Evolutionary conservation across 2,888 invertebrate genomes (phyloP), one percentile per base, ranked within the genome.

Genomic region (Endotricha flammealis): DNA sequence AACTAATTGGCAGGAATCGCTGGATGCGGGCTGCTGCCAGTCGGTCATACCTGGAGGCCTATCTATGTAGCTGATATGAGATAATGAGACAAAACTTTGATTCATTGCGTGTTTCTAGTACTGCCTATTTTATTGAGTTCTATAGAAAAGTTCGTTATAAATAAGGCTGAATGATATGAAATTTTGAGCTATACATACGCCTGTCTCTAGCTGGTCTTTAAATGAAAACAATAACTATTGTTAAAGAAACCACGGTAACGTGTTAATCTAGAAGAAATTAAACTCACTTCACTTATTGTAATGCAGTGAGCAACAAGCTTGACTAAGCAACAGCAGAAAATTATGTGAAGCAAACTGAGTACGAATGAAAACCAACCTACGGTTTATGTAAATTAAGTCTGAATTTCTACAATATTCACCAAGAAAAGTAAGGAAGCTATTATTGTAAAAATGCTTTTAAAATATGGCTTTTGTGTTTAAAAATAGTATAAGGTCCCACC

Each of bases 371-470:
- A 14, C 12, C 29, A 17, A 32, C 38, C 36, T 9, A 17, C 30
- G 23, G 8, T 1, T 20, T 23, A 28, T 20, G 16, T 8, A 8
- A 10, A 27, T 36, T 33, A 17, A 20, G 41, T 38, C 9, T 10
- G 32, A 30, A 37, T 28, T 39, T 12, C 12, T 32, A 32, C 17
- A 32, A 14, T 9, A 22, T 13, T 8, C 9, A 9, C 11, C 10
- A 10, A 36, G 41, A 41, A 37, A 38, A 38, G 43, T 36, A 34
- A 22, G 39, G 37, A 37, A 39, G 38, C 39, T 46, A 41, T 46
- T 46, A 43, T 43, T 37, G 36, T 41, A 46, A 46, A 45, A 46
- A 42, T 33, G 41, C 41, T 39, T 42, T 39, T 43, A 43, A 46
- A 43, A 43, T 46, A 46, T 43, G 37, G 43, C 46, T 36, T 39